These are phyloP conservation scores for Pyrgilauda ruficollis DNA, from an alignment of 2,113 vertebrate genomes.

Conservation along the genomic window DNA sequence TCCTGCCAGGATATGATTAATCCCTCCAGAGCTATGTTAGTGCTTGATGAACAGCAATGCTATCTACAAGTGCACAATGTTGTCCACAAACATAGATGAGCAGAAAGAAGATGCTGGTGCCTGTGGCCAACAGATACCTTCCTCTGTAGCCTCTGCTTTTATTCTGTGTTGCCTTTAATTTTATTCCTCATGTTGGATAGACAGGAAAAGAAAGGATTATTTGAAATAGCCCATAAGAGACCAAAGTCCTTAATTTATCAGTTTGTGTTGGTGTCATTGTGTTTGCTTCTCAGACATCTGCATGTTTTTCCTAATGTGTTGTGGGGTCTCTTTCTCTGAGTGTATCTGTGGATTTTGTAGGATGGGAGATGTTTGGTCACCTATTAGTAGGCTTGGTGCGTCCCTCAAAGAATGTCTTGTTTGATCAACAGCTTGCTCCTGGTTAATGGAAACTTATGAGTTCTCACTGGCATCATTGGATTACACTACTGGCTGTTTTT, in stretches of 20 bases:
- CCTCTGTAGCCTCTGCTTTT: not conserved
- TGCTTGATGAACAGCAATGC: not conserved
- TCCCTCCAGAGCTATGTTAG: not conserved
- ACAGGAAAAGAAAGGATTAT: not conserved
- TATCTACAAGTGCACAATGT: not conserved
- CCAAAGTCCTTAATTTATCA: not conserved
- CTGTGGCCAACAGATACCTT: not conserved
- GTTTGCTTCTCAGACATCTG: not conserved
- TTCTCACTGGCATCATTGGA: not conserved
- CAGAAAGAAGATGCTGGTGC: not conserved
- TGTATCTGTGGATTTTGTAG: not conserved
- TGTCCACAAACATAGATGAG: not conserved
- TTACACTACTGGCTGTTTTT: not conserved
- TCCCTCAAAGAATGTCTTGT: not conserved
- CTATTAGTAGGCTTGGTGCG: not conserved
- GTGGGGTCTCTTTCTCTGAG: accelerated
- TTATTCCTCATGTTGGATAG: not conserved
- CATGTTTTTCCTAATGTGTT: not conserved
- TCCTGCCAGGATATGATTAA: constrained; percentile 35
- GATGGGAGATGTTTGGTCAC: not conserved
- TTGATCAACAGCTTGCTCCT: not conserved
- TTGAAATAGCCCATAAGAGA: not conserved
- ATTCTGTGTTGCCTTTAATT: not conserved
- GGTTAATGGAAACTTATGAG: not conserved
- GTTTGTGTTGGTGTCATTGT: not conserved